Evolutionary conservation across 1,140 invertebrate genomes (phyloP), one percentile per base, ranked within the genome.

Genomic region (Trachymyrmex cornetzi): DNA sequence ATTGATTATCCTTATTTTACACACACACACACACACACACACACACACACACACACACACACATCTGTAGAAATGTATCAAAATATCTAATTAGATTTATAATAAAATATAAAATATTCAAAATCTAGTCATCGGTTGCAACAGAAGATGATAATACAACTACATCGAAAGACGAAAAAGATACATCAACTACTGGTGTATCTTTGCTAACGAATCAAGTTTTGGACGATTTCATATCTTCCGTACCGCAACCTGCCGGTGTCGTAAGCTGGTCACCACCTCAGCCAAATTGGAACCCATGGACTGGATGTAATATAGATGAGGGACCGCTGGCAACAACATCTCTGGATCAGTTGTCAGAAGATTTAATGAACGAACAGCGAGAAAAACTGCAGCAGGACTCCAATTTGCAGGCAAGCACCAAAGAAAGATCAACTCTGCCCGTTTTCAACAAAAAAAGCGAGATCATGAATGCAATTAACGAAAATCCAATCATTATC

Each of bases 191-290:
- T 44, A 14, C 7, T 44, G 81, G 93, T 9, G 84, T 96, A 16
- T 96, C 96, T 6, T 89, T 97, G 9, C 87, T 97, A 48, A 95
- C 95, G 19, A 96, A 96, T 89, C 95, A 96, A 85, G 95, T 96
- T 16, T 90, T 97, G 72, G 96, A 97, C 74, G 97, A 97, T 71
- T 97, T 97, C 93, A 94, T 96, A 72, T 94, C 96, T 2, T 95
- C 95, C 9, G 95, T 95, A 86, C 96, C 96, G 0, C 96, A 96
- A 72, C 93, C 95, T 22, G 96, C 96, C 27, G 98, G 98, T 16
- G 98, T 99, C 0, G 98, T 99, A 19, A 97, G 98, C 3, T 99
- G 99, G 99, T 98, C 98, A 2, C 99, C 99, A 1, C 99, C 99
- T 0, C 97, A 98, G 88, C 96, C 96, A 14, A 99, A 99, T 94